Evolutionary conservation across 2,888 invertebrate species (phyloP).

Genomic region (Archaeoteleia sp.): DNA sequence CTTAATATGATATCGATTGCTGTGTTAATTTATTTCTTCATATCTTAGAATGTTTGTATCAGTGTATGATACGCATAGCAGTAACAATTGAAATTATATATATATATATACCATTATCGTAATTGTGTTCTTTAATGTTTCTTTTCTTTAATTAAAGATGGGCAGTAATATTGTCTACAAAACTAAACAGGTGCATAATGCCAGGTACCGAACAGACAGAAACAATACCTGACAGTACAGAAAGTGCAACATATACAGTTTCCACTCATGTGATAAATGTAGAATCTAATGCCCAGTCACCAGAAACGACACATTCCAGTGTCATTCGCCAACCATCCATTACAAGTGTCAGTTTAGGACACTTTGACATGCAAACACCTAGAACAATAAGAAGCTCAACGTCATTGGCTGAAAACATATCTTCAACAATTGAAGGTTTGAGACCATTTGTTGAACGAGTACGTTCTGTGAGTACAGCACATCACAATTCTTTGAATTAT

Average conservation of each 20-base stretch:
- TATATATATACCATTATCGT: no score
- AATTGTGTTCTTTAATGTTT: no score
- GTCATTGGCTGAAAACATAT: conserved; percentile 64
- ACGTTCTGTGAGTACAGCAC: conserved; percentile 77
- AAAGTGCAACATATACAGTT: conserved; percentile 19
- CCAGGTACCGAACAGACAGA: conserved; percentile 33
- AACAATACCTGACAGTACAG: conserved; percentile 32
- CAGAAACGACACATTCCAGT: conserved; percentile 25
- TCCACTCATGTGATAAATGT: conserved; percentile 26
- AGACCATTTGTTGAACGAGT: conserved; percentile 81
- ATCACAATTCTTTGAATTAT: no score
- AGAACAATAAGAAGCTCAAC: conserved; percentile 32
- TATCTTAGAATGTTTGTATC: no score
- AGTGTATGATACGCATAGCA: no score
- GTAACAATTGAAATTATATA: no score
- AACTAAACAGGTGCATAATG: conserved; percentile 36
- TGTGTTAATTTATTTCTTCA: no score
- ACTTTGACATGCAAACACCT: conserved; percentile 27
- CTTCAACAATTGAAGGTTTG: conserved; percentile 79
- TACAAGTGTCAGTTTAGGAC: conserved; percentile 21
- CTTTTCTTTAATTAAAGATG: background rate
- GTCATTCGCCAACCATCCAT: conserved; percentile 25
- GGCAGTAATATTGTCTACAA: conserved; percentile 18
- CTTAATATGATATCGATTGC: no score
- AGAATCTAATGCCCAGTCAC: conserved; percentile 33